Conservation (phyloP, 1,140 invertebrate species). For the Agrypnia vestita region DNA sequence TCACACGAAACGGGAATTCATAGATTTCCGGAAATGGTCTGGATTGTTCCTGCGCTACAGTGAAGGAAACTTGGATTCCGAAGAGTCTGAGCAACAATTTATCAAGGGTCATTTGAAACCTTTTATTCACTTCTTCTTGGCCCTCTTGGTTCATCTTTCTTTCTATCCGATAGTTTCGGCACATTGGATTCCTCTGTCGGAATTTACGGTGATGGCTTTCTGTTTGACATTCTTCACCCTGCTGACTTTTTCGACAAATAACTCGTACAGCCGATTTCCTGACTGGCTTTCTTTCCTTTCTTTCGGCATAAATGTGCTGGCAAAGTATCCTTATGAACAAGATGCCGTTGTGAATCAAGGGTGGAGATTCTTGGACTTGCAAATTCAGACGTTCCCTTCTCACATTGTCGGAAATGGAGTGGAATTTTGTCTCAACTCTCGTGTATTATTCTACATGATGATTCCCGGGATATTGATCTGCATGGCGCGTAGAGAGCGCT, state of each 20-base stretch:
- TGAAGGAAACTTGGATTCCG: conserved; percentile 79
- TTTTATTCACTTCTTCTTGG: conserved; percentile 84
- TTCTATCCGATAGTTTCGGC: conserved; percentile 84
- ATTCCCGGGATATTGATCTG: conserved; percentile 82
- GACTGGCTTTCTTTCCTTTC: conserved; percentile 84
- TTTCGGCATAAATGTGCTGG: conserved; percentile 85
- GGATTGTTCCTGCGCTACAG: conserved; percentile 83
- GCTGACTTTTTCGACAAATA: conserved; percentile 78
- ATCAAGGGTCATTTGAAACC: conserved; percentile 87
- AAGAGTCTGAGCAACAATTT: conserved; percentile 86
- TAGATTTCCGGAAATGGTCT: conserved; percentile 85
- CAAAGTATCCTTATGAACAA: conserved; percentile 88
- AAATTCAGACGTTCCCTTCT: conserved; percentile 86
- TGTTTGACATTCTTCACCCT: conserved; percentile 83
- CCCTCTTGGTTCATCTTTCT: conserved; percentile 82
- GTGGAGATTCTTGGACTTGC: conserved; percentile 85
- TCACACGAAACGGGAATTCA: conserved; percentile 81
- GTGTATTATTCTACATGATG: conserved; percentile 83
- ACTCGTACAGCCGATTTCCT: conserved; percentile 71
- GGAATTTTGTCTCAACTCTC: conserved; percentile 88
- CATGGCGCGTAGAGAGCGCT: conserved; percentile 82
- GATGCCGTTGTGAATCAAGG: conserved; percentile 85
- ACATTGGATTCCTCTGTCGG: conserved; percentile 86
- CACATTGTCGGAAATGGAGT: conserved; percentile 87
- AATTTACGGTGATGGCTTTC: conserved; percentile 84